A percentile compares a stretch with the other conserved stretches of the same genome.
Conservation (phyloP, 2,113 vertebrate species). For the Falcunculus frontatus region DNA sequence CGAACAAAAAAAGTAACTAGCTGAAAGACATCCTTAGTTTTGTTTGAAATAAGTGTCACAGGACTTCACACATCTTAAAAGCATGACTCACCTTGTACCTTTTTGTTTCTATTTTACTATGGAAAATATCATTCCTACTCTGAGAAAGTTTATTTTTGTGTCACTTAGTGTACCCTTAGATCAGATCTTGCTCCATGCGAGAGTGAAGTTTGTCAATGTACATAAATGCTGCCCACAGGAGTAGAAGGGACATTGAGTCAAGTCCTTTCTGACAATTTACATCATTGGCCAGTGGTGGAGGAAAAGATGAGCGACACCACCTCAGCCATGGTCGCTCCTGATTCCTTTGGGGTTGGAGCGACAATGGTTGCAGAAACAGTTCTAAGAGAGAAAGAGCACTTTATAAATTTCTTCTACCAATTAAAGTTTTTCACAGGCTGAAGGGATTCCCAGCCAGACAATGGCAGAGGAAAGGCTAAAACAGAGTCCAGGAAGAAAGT, state of each 20-base stretch:
- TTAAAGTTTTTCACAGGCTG: background rate
- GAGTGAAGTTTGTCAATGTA: background rate
- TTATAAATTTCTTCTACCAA: background rate
- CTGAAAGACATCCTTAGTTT: background rate
- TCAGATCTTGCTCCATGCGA: background rate
- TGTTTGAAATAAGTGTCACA: background rate
- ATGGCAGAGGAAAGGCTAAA: background rate
- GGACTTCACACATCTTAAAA: background rate
- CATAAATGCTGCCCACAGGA: background rate
- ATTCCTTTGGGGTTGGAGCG: background rate
- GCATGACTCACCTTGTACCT: background rate
- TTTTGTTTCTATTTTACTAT: background rate
- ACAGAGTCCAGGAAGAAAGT: background rate
- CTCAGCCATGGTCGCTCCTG: background rate
- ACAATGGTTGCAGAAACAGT: background rate
- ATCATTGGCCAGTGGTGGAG: background rate
- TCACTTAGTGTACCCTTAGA: background rate
- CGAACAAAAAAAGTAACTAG: background rate
- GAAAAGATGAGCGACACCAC: background rate
- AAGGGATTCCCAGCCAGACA: background rate
- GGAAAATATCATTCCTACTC: background rate
- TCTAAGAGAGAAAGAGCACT: background rate
- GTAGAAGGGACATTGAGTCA: background rate
- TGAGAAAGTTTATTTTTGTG: background rate
- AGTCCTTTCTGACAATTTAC: background rate